These are phyloP conservation scores for Scatophagus argus DNA, from an alignment of 2,113 vertebrate species.

Conservation along the genomic window DNA sequence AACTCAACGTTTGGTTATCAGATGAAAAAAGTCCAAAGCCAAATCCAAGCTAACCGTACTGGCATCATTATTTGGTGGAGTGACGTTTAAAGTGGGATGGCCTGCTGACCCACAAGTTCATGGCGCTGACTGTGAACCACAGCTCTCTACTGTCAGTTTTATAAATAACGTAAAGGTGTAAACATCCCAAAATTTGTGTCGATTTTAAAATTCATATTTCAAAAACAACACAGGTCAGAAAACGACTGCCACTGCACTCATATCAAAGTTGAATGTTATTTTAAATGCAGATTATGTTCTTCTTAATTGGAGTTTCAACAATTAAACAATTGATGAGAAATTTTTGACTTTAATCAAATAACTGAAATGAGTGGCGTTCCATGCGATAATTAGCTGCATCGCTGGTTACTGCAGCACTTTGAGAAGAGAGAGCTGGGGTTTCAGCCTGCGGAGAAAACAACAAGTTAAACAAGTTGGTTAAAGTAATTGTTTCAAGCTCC, in stretches of 20 bases:
- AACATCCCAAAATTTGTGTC: background rate
- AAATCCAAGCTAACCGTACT: background rate
- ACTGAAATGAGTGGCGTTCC: background rate
- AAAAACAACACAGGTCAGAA: background rate
- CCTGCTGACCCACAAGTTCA: background rate
- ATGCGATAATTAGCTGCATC: background rate
- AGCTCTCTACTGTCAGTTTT: background rate
- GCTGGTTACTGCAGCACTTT: background rate
- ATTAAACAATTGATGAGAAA: too few relatives aligned
- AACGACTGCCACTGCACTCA: background rate
- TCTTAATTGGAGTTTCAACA: too few relatives aligned
- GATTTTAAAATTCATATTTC: background rate
- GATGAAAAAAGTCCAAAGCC: background rate
- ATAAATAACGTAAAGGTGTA: background rate
- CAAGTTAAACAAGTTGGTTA: background rate
- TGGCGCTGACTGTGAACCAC: background rate
- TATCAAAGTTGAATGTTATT: background rate
- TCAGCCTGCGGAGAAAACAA: background rate
- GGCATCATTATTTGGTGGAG: background rate
- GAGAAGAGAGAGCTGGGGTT: background rate
- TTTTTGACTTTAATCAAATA: background rate
- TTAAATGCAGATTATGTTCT: background rate
- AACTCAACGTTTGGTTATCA: background rate
- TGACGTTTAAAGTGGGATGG: background rate
- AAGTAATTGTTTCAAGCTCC: background rate